Conservation (phyloP, 2,113 vertebrate genomes). For the Willisornis vidua region DNA sequence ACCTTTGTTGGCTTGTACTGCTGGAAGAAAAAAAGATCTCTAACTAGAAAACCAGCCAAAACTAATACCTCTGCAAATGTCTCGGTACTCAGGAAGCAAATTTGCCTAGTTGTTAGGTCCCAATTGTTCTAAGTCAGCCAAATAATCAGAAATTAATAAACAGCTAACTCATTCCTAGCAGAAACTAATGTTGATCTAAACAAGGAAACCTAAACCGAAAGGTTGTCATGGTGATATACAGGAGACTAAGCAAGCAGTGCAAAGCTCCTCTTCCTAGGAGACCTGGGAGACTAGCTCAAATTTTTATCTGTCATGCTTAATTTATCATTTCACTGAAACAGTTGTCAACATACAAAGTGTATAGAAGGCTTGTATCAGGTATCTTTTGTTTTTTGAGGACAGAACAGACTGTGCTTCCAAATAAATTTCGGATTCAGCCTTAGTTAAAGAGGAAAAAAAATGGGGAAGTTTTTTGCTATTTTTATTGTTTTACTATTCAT, state of each 20-base stretch:
- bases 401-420: constrained; percentile 49
- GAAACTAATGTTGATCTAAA: constrained; percentile 44
- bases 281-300: constrained; percentile 69
- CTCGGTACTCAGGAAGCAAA: not conserved
- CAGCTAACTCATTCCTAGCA: constrained; percentile 10
- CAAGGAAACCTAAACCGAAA: constrained; percentile 54
- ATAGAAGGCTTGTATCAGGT: constrained; percentile 37
- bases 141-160: constrained; percentile 35
- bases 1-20: not conserved
- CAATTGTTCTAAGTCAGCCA: not conserved
- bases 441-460: not conserved
- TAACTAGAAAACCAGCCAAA: not conserved
- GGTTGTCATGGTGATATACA: constrained; percentile 75
- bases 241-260: constrained; percentile 52
- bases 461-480: not conserved
- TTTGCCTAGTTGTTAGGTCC: not conserved
- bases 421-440: not conserved
- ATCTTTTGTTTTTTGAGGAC: constrained; percentile 39
- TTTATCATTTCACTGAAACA: constrained; percentile 73
- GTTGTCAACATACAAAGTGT: constrained; percentile 68
- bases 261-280: constrained; percentile 55
- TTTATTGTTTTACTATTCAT: not conserved
- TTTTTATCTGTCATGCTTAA: constrained; percentile 74
- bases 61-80: not conserved
- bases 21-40: not conserved